Percentiles rank a stretch among this genome's conserved stretches.
phyloP scores from a whole-genome alignment of 2,797 vertebrate genomes.

The Glyptemys insculpta region DNA sequence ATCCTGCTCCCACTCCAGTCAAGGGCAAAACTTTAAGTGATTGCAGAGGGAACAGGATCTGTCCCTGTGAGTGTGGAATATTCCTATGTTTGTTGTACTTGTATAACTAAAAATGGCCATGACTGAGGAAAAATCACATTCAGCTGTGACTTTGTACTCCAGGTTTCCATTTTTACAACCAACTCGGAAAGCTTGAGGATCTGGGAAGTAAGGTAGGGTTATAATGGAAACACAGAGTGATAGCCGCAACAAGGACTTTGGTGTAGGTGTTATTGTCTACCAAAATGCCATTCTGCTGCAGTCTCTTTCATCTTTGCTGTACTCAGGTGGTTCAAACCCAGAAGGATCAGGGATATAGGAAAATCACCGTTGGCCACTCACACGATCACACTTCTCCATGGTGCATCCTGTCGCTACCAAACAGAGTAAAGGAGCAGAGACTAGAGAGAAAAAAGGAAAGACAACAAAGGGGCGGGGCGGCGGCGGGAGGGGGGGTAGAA shows the following conservation, averaged over 20 bases:
- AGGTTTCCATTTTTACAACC: background rate
- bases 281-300: background rate
- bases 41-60: background rate
- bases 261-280: background rate
- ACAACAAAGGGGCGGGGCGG: background rate
- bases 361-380: background rate
- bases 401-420: background rate
- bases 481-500: too few species aligned
- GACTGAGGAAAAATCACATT: rapidly evolving
- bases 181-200: background rate
- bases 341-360: slow-evolving; percentile 28
- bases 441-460: background rate
- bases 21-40: background rate
- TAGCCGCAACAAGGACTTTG: background rate
- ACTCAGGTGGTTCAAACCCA: background rate
- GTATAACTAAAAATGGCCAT: rapidly evolving
- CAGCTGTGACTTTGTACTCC: background rate
- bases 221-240: background rate
- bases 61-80: background rate
- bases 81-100: too few species aligned
- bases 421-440: background rate
- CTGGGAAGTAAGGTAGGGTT: background rate
- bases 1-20: rapidly evolving
- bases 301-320: background rate
- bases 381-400: background rate